Percentiles rank a stretch among this genome's conserved stretches.
These are phyloP conservation scores for Steinernema feltiae DNA, from an alignment of 1,140 invertebrate species.

Conservation along the genomic window DNA sequence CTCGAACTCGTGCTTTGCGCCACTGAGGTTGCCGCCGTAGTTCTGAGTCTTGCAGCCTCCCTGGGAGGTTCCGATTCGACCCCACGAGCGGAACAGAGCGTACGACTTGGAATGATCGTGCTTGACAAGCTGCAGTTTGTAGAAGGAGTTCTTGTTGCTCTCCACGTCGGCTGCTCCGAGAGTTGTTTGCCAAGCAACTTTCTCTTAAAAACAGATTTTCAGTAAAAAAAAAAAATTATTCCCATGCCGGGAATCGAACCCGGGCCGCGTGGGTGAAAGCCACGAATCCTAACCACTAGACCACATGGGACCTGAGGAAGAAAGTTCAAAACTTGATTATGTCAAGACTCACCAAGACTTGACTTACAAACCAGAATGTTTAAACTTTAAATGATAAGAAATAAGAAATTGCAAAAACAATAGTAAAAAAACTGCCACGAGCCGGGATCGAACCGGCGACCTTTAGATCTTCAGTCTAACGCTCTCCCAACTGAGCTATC, in stretches of 20 bases:
- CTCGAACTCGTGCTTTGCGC: constrained; percentile 69
- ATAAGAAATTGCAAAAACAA: too few species aligned
- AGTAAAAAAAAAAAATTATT: constrained; percentile 60
- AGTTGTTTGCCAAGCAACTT: not conserved
- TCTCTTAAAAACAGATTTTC: too few species aligned
- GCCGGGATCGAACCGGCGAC: constrained; percentile 60
- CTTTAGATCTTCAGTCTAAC: constrained; percentile 62
- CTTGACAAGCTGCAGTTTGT: constrained; percentile 87
- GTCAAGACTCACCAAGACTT: too few species aligned
- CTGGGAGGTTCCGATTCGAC: constrained; percentile 85
- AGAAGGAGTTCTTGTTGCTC: constrained; percentile 72
- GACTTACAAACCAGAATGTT: too few species aligned
- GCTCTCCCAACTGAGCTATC: constrained; percentile 57
- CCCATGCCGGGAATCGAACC: constrained; percentile 77
- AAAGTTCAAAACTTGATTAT: too few species aligned
- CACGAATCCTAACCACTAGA: constrained; percentile 70
- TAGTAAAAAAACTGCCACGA: constrained; percentile 4
- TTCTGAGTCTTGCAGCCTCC: constrained; percentile 73
- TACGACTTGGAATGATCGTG: constrained; percentile 62
- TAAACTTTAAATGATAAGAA: too few species aligned
- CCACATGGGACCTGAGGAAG: not conserved
- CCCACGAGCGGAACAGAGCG: constrained; percentile 78
- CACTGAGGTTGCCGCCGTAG: constrained; percentile 59
- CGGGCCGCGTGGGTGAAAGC: constrained; percentile 75
- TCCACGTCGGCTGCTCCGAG: constrained; percentile 24